Percentiles rank a stretch among this genome's conserved stretches.
These are phyloP conservation scores for Salmo trutta DNA, from an alignment of 2,797 vertebrate species.

Conservation along the genomic window DNA sequence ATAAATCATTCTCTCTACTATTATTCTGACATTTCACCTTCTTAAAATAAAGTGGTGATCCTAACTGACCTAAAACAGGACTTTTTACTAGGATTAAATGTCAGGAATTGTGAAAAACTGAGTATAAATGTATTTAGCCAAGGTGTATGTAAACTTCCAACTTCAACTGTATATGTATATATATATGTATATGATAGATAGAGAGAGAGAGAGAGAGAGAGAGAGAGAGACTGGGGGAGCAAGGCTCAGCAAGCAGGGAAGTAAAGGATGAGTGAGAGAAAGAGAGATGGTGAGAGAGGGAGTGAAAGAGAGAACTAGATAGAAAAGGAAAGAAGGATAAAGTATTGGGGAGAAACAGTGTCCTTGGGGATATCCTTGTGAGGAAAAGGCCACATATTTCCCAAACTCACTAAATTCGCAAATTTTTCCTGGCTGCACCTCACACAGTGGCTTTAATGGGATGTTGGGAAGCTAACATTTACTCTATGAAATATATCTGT, in stretches of 20 bases:
- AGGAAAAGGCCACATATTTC: constrained; percentile 64
- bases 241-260: too few relatives aligned
- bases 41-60: too few relatives aligned
- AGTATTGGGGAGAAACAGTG: constrained; percentile 9
- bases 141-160: too few relatives aligned
- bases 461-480: constrained; percentile 54
- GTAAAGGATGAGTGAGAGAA: neutral
- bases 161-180: too few relatives aligned
- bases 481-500: constrained; percentile 27
- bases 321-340: neutral
- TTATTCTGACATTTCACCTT: too few relatives aligned
- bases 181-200: constrained; percentile 2
- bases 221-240: neutral
- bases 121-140: too few relatives aligned
- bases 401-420: constrained; percentile 53
- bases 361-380: constrained; percentile 35
- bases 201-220: constrained; percentile 7
- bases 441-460: constrained; percentile 37
- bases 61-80: too few relatives aligned
- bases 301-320: constrained; percentile 21
- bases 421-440: constrained; percentile 58
- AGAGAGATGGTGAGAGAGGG: constrained; percentile 1
- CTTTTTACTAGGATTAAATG: too few relatives aligned
- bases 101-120: too few relatives aligned
- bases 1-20: too few relatives aligned